Evolutionary conservation across 2,797 vertebrate genomes (phyloP).

Genomic region (Sebastes aleutianus): DNA sequence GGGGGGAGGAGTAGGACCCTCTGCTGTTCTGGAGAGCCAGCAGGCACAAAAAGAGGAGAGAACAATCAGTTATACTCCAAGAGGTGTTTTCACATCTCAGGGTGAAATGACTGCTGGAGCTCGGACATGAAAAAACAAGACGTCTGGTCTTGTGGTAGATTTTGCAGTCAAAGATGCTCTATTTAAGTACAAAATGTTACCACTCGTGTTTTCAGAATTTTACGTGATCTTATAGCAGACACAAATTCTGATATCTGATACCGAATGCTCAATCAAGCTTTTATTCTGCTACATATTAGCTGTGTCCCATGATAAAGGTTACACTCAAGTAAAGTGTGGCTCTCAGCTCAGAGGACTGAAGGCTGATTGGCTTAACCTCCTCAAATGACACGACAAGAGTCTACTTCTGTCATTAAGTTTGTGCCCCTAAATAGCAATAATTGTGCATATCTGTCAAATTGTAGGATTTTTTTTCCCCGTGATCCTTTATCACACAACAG

Average conservation of each 20-base stretch:
- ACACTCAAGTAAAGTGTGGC: neutral
- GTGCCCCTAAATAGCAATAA: neutral
- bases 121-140: neutral
- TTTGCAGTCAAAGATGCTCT: neutral
- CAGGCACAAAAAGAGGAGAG: neutral
- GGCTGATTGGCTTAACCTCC: neutral
- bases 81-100: slow-evolving; percentile 15
- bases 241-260: neutral
- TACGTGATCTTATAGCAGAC: neutral
- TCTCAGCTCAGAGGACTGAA: neutral
- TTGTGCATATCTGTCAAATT: neutral
- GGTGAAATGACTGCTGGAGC: neutral
- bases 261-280: neutral
- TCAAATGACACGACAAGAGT: neutral
- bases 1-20: neutral
- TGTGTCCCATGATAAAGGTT: neutral
- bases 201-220: neutral
- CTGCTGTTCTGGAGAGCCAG: slow-evolving; percentile 9
- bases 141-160: neutral
- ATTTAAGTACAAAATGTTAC: neutral
- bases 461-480: neutral
- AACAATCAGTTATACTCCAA: neutral
- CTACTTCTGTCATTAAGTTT: neutral
- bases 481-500: neutral
- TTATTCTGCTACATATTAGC: neutral